Conservation (phyloP, 2,797 vertebrate genomes). For the Sus cebifrons region DNA sequence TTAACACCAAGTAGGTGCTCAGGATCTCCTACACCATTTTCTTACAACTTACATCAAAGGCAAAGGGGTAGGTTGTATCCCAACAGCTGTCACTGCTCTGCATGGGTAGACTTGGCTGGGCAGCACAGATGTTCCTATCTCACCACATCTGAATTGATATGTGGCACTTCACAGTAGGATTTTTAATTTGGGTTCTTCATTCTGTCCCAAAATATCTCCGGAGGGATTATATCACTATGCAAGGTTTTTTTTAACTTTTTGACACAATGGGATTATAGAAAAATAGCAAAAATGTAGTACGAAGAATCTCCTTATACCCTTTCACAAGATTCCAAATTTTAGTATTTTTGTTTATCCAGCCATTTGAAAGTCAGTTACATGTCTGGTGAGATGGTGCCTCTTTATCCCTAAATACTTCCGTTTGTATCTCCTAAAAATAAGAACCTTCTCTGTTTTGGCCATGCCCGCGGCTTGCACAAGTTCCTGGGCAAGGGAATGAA, state of each 20-base stretch:
- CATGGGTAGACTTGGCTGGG: not conserved
- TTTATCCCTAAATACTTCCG: not conserved
- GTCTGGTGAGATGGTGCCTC: not conserved
- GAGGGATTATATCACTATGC: not conserved
- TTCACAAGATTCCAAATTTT: not conserved
- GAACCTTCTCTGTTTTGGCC: not conserved
- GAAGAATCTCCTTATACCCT: not conserved
- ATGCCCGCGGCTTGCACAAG: too few species aligned
- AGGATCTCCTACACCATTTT: not conserved
- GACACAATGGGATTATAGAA: not conserved
- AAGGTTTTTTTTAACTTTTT: not conserved
- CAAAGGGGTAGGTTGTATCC: not conserved
- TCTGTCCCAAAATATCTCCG: not conserved
- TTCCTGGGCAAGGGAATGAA: too few species aligned
- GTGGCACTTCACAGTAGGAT: not conserved
- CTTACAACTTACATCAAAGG: not conserved
- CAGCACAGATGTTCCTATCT: not conserved
- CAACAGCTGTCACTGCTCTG: not conserved
- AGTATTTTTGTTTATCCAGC: slow-evolving; percentile 33
- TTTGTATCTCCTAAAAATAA: not conserved
- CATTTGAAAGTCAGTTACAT: not conserved
- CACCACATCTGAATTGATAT: not conserved
- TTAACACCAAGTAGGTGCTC: not conserved
- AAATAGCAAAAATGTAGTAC: not conserved
- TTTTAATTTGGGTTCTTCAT: not conserved